A percentile compares a stretch with the other conserved stretches of the same genome.
These are phyloP conservation scores for Arion vulgaris DNA, from an alignment of 1,140 invertebrate species.

Conservation along the genomic window DNA sequence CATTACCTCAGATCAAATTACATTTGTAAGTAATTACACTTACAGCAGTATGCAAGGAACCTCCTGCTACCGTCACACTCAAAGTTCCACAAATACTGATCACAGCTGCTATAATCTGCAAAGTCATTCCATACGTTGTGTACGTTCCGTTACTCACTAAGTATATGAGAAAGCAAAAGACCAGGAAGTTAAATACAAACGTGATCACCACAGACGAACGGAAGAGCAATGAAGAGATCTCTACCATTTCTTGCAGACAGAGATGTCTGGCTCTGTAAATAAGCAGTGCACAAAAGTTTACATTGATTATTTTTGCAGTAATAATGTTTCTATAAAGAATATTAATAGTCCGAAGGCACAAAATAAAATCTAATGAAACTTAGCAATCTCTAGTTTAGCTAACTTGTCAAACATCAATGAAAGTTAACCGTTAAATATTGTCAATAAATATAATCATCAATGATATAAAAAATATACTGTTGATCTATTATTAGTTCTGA, in stretches of 20 bases:
- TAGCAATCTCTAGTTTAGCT: too few relatives aligned
- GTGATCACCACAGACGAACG: not conserved
- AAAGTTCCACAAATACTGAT: not conserved
- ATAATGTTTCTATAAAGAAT: too few relatives aligned
- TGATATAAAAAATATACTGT: too few relatives aligned
- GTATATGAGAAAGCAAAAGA: constrained; percentile 6
- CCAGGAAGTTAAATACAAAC: not conserved
- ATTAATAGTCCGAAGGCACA: too few relatives aligned
- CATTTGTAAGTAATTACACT: not conserved
- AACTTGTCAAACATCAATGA: too few relatives aligned
- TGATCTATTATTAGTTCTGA: too few relatives aligned
- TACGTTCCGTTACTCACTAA: not conserved
- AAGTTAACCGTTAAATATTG: too few relatives aligned
- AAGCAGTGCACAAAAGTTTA: not conserved
- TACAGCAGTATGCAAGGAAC: not conserved
- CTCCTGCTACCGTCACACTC: not conserved
- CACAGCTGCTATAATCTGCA: not conserved
- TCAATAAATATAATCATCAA: too few relatives aligned
- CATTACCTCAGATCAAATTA: too few relatives aligned
- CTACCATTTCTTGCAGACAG: not conserved
- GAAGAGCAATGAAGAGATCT: not conserved
- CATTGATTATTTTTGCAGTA: too few relatives aligned
- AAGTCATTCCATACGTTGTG: not conserved
- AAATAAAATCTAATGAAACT: not conserved
- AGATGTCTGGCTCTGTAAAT: not conserved